These are phyloP conservation scores for Henricia sp. DNA, from an alignment of 53 echinoderm and acorn worm species.

Conservation along the genomic window DNA sequence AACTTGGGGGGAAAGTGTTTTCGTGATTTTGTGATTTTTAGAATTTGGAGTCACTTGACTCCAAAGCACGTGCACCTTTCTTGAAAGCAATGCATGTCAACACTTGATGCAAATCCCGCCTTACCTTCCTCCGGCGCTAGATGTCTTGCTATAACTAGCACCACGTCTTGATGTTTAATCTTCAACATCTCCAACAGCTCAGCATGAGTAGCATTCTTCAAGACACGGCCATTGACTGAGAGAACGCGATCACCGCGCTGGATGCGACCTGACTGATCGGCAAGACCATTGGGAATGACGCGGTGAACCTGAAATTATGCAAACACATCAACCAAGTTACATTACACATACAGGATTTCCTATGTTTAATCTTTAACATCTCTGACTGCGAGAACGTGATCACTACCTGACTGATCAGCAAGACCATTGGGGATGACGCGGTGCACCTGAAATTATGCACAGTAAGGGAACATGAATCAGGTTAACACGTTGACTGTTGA, in stretches of 20 bases:
- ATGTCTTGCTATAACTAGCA: conserved; percentile 84
- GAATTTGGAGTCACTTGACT: no score
- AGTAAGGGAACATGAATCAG: no score
- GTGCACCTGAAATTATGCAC: conserved; percentile 71
- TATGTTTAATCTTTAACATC: conserved; percentile 81
- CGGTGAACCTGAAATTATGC: conserved; percentile 75
- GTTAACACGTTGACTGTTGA: no score
- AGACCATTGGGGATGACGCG: conserved; percentile 91
- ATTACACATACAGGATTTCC: no score
- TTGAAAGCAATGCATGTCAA: no score
- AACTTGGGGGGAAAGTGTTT: no score
- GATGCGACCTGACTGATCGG: conserved; percentile 84
- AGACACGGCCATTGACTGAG: conserved; percentile 91
- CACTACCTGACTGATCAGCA: conserved; percentile 87
- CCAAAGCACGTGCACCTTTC: no score
- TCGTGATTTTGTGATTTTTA: no score
- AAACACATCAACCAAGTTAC: no score
- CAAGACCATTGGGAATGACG: conserved; percentile 91
- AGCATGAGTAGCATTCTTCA: conserved; percentile 91
- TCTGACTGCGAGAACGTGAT: conserved; percentile 88
- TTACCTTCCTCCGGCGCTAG: conserved; percentile 77
- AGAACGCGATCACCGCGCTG: conserved; percentile 92
- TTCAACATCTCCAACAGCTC: conserved; percentile 82
- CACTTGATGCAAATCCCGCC: no score
- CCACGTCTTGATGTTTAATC: conserved; percentile 84